Conservation (phyloP, 1,140 invertebrate species). For the Pomacea maculata region DNA sequence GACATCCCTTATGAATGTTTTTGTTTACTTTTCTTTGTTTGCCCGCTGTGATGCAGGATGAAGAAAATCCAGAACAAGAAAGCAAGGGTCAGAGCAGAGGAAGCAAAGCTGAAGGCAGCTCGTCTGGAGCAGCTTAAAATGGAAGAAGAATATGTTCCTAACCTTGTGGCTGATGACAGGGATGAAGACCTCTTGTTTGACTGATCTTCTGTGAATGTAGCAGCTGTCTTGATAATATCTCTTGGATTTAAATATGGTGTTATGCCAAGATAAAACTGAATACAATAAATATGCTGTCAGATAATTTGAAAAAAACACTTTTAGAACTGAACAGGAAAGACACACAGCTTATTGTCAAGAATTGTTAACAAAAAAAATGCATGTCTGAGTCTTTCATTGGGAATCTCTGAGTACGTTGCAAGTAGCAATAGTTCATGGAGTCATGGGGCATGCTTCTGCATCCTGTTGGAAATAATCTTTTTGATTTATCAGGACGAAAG, state of each 20-base stretch:
- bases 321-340: too few relatives aligned
- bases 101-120: conserved; percentile 49
- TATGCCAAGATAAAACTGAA: background rate
- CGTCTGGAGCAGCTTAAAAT: conserved; percentile 68
- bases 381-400: background rate
- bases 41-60: conserved; percentile 67
- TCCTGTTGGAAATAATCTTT: too few relatives aligned
- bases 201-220: background rate
- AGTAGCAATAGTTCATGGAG: too few relatives aligned
- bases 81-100: conserved; percentile 65
- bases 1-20: background rate
- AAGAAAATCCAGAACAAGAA: conserved; percentile 94
- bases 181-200: conserved; percentile 92
- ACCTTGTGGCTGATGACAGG: conserved; percentile 84
- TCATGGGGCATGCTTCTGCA: too few relatives aligned
- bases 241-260: background rate
- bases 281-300: background rate
- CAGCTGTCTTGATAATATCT: background rate
- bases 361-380: background rate
- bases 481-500: too few relatives aligned
- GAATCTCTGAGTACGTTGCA: background rate
- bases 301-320: background rate
- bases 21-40: background rate
- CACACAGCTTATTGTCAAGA: background rate
- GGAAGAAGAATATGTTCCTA: conserved; percentile 66